Evolutionary conservation across 1,140 invertebrate genomes (phyloP), one percentile per base, ranked within the genome.

Genomic region (Mercenaria mercenaria): DNA sequence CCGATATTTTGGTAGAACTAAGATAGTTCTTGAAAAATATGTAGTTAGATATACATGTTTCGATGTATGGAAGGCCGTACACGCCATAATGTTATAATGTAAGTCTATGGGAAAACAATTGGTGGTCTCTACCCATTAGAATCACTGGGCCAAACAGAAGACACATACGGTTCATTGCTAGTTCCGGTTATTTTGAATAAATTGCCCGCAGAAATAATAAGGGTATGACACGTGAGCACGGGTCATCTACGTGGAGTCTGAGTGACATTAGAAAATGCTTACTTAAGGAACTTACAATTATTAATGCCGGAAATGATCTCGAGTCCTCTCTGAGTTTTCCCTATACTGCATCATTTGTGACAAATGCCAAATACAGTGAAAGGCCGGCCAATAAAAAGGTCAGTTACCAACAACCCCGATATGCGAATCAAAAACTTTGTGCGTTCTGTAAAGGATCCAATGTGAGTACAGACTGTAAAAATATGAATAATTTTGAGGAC

Each of bases 141-240:
- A n/a, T 47, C 76, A 79, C 29, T 52, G 20, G 76, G 76, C 11
- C 18, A 79, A 43, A 34, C 20, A n/a, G 18, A 79, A 32, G 76
- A 79, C 50, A 32, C 41, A 15, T 79, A 79, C 29, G 76, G 76
- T 20, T 34, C 26, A 23, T 43, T 79, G 29, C 32, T 79, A 32
- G 37, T 79, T 32, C 76, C 76, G 20, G 37, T 79, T 15, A 79
- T 79, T 23, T 23, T 79, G 18, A 34, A 79, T 23, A 79, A 32
- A 52, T 29, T 79, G 26, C 76, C 76, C 20, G 18, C 41, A n/a
- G 41, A 47, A 50, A 52, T 32, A 18, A 32, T 20, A 47, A 32
- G 26, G 8, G 50, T 52, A 4, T 79, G 15, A 34, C 41, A 4
- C 2, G 39, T 20, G 76, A 79, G 50, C 37, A 41, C 29, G 37